Conservation (phyloP, 2,797 vertebrate species). For the Antrozous pallidus region DNA sequence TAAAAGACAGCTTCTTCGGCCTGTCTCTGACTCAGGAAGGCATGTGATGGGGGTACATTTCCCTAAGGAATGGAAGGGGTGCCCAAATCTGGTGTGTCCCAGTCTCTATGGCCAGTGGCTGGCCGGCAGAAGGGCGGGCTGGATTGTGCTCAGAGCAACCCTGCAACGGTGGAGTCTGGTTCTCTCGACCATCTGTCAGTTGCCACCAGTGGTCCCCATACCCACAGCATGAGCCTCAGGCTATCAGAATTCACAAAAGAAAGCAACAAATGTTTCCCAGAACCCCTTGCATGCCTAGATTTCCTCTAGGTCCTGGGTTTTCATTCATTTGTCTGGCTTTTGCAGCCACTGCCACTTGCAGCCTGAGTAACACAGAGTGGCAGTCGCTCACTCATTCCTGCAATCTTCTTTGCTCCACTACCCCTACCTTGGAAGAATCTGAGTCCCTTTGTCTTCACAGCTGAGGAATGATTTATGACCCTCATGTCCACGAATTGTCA, state of each 20-base stretch:
- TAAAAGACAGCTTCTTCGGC: neutral
- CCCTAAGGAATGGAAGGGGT: neutral
- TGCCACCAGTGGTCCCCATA: no score
- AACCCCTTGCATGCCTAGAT: neutral
- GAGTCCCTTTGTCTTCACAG: conserved; percentile 1
- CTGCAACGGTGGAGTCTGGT: neutral
- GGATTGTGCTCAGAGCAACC: neutral
- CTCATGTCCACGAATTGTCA: neutral
- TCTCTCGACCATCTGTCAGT: neutral
- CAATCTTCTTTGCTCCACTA: neutral
- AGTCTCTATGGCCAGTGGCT: neutral
- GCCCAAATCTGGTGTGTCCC: neutral
- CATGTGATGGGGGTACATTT: neutral
- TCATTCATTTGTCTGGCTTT: neutral
- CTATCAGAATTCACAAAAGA: neutral
- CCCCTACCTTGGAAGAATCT: neutral
- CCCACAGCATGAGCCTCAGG: fast-evolving
- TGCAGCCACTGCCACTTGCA: neutral
- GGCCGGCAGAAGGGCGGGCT: neutral
- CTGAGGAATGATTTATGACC: neutral
- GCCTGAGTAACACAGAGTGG: neutral
- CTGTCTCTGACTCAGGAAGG: neutral
- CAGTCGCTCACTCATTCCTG: fast-evolving
- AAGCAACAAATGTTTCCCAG: conserved; percentile 6
- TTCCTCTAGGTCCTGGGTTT: neutral